phyloP scores from a whole-genome alignment of 2,113 vertebrate species.

The Ancistrus triradiatus region DNA sequence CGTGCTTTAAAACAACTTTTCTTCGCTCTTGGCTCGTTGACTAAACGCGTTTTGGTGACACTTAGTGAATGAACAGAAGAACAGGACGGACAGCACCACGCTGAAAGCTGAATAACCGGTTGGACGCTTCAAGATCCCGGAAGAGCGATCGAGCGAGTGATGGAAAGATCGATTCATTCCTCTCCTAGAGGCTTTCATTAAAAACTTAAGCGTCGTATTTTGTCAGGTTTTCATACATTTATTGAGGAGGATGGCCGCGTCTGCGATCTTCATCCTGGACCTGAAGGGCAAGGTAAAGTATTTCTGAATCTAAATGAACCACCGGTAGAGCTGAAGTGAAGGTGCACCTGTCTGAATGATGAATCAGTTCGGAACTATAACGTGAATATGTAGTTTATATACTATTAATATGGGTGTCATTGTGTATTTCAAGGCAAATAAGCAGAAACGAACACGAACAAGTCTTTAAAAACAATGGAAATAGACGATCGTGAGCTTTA shows the following conservation, averaged over 20 bases:
- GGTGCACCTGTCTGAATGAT: constrained; percentile 36
- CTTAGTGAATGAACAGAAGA: not conserved
- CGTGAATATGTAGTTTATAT: too few species aligned
- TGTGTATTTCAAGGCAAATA: too few species aligned
- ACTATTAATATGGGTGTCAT: too few species aligned
- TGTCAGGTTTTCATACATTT: not conserved
- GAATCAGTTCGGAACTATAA: too few species aligned
- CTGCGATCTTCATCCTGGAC: constrained; percentile 75
- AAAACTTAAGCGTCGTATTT: constrained; percentile 3
- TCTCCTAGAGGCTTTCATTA: not conserved
- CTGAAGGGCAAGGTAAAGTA: constrained; percentile 76
- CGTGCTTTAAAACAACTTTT: too few species aligned
- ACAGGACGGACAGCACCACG: not conserved
- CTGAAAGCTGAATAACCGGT: constrained; percentile 56
- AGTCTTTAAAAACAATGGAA: too few species aligned
- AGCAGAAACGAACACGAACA: too few species aligned
- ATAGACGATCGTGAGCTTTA: too few species aligned
- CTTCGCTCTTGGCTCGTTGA: too few species aligned
- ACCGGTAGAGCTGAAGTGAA: not conserved
- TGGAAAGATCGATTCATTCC: constrained; percentile 15
- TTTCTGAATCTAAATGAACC: not conserved
- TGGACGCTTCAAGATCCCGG: constrained; percentile 47
- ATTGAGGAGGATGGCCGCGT: constrained; percentile 66
- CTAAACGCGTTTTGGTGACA: not conserved
- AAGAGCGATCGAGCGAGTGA: constrained; percentile 37